Percentiles rank a stretch among this genome's conserved stretches.
Evolutionary conservation across 2,888 invertebrate species (phyloP).

Genomic region (Apodemia zela): DNA sequence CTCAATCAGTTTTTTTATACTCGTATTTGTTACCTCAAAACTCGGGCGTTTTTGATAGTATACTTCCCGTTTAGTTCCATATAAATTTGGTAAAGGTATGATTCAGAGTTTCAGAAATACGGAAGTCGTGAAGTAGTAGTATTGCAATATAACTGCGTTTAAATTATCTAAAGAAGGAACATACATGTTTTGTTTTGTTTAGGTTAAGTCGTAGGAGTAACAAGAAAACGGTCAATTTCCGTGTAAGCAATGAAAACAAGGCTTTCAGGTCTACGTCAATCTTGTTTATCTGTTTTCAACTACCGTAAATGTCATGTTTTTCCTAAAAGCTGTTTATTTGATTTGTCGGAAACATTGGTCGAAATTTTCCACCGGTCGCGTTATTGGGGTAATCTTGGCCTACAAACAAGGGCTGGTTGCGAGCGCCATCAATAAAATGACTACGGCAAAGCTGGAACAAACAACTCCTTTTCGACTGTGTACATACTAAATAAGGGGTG

Average conservation of each 20-base stretch:
- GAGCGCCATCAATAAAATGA: slow-evolving; percentile 45
- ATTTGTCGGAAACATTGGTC: slow-evolving; percentile 26
- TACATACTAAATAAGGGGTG: background rate
- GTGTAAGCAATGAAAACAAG: background rate
- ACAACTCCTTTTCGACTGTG: slow-evolving; percentile 44
- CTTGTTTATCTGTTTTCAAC: background rate
- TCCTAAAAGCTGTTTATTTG: slow-evolving; percentile 24
- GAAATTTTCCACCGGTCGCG: slow-evolving; percentile 47
- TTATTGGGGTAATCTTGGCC: slow-evolving; percentile 39
- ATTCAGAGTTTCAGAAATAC: no score
- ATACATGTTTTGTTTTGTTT: no score
- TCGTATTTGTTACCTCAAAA: no score
- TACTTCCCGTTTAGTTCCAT: no score
- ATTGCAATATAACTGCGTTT: no score
- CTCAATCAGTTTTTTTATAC: no score
- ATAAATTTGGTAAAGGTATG: no score
- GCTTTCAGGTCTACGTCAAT: background rate
- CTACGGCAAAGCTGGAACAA: slow-evolving; percentile 37
- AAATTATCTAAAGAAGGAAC: no score
- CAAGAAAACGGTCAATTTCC: background rate
- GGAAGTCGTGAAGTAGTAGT: no score
- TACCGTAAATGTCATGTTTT: slow-evolving; percentile 31
- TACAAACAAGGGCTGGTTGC: slow-evolving; percentile 42
- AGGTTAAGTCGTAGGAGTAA: no score
- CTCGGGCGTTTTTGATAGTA: no score